Base-by-base conservation (phyloP, 2,113 vertebrate species). In the Maccullochella peelii region DNA sequence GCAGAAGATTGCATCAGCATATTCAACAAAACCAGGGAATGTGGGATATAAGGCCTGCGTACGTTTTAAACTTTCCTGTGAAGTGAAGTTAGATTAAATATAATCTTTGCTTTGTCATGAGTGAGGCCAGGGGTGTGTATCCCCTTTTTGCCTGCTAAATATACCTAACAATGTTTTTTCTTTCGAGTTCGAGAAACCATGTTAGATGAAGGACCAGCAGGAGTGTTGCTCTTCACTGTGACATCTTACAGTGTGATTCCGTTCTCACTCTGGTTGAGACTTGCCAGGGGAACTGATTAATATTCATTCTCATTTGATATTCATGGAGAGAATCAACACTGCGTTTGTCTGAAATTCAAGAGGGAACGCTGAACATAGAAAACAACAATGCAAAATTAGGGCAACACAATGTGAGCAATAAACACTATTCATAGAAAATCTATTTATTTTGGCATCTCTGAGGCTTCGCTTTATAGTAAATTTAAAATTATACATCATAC, bases 1-100 rank as follows among this genome's bases (percentile, higher is more conserved):
- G 78, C 73, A 70, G 63, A 72, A 75, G 80, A 91, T 93, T 93
- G 71, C 86, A 91, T 94, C 89, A 89, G 80, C 86, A 85, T 86
- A 88, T 89, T 90, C 77, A 88, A 72, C 80, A 85, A 25, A 74
- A 86, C 71, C 79, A 61, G 50, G 14, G 70, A 88, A 82, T 76
- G 74, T 80, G 68, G 70, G 73, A 83, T 84, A 81, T 49, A 21
- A 79, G 63, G 73, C 8, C 12, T 1, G 1, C 16, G 40, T 50
- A 63, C 52, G 36, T 59, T 84, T 81, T 11, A 66, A 59, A 85
- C 67, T 85, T 79, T 77, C 62, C 50, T 77, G 36, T 61, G 58
- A 85, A 63, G 40, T 68, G 57, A 65, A 30, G 67, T 25, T 63
- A 70, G 54, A 72, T 79, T 79, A 42, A 27, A 72, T 76, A 1